Evolutionary conservation across 2,888 invertebrate genomes (phyloP).

Genomic region (Dynastes hyllus): DNA sequence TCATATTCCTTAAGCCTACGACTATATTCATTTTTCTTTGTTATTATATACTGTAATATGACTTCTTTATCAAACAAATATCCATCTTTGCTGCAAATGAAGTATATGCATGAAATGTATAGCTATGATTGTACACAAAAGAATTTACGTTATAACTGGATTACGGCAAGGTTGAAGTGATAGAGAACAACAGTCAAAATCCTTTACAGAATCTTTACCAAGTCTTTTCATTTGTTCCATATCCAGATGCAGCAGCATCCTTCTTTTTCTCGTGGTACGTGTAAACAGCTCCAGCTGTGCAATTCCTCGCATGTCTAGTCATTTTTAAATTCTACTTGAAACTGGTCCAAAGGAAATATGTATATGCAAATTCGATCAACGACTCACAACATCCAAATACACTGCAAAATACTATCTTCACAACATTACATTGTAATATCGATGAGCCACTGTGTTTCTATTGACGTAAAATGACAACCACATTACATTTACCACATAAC

Average conservation of each 20-base stretch:
- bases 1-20: constrained; percentile 94
- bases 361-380: too few relatives aligned
- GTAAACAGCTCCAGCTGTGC: constrained; percentile 98
- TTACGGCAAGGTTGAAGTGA: constrained; percentile 96
- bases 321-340: constrained; percentile 70
- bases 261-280: constrained; percentile 98
- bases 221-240: constrained; percentile 92
- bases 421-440: too few relatives aligned
- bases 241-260: constrained; percentile 95
- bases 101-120: background rate
- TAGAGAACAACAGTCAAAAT: constrained; percentile 98
- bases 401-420: too few relatives aligned
- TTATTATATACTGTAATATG: constrained; percentile 94
- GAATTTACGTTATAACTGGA: constrained; percentile 88
- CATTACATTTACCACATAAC: too few relatives aligned
- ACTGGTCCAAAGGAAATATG: too few relatives aligned
- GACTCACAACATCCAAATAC: too few relatives aligned
- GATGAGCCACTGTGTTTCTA: too few relatives aligned
- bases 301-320: constrained; percentile 98
- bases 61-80: constrained; percentile 98
- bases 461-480: too few relatives aligned
- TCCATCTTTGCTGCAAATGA: constrained; percentile 80
- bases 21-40: constrained; percentile 93
- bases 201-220: constrained; percentile 95
- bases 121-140: background rate